Evolutionary conservation across 1,140 invertebrate species (phyloP).

Genomic region (Cotesia vestalis): DNA sequence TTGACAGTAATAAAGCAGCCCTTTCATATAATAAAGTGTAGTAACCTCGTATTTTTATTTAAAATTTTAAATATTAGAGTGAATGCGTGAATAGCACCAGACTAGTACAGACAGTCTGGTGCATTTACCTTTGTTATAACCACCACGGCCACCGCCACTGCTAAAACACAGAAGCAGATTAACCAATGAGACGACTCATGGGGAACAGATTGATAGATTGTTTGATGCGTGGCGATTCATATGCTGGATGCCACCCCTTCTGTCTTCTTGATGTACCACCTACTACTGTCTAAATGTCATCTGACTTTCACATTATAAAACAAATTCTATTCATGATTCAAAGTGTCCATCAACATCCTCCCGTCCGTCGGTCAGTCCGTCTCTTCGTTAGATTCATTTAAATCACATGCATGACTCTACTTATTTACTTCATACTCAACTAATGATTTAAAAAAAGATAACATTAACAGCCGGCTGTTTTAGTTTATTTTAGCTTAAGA

Average conservation of each 20-base stretch:
- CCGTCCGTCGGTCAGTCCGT: too few relatives aligned
- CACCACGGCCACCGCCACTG: constrained; percentile 84
- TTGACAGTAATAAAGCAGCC: constrained; percentile 51
- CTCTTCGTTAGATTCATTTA: too few relatives aligned
- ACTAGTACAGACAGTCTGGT: constrained; percentile 73
- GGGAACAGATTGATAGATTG: constrained; percentile 73
- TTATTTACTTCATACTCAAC: too few relatives aligned
- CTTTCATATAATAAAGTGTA: constrained; percentile 62
- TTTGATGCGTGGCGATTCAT: constrained; percentile 73
- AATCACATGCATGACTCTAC: too few relatives aligned
- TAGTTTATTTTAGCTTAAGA: too few relatives aligned
- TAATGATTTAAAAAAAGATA: too few relatives aligned
- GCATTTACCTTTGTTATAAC: constrained; percentile 88
- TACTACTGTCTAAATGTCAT: constrained; percentile 68
- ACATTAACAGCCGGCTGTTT: too few relatives aligned
- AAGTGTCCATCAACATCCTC: too few relatives aligned
- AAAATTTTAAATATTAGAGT: constrained; percentile 70
- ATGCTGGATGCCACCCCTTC: constrained; percentile 67
- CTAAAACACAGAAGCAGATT: constrained; percentile 81
- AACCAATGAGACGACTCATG: constrained; percentile 68
- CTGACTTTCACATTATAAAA: constrained; percentile 63
- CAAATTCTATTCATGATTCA: constrained; percentile 43
- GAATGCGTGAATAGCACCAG: constrained; percentile 75
- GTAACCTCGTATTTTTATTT: constrained; percentile 62
- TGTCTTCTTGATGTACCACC: constrained; percentile 69